Base-by-base conservation (phyloP, 2,797 vertebrate species). In the Micropoecilia bifurca region DNA sequence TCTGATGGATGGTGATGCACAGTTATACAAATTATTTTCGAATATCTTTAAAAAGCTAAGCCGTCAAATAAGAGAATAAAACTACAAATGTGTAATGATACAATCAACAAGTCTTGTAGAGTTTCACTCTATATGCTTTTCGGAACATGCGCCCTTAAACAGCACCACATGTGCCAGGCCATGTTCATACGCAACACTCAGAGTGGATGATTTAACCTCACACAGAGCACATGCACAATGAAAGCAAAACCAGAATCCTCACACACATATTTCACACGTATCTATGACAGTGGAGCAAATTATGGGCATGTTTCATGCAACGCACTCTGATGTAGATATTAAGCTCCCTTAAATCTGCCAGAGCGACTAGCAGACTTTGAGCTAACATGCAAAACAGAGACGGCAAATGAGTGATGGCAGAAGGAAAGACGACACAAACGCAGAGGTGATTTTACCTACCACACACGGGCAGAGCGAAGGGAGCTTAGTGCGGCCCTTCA, bases 391-490 rank as follows among this genome's bases (percentile, higher is more conserved):
- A 91, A 92, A 91, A 92, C 88, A 87, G 88, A 90, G 83, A 89
- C 82, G 90, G 86, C 87, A 80, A 84, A 85, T 85, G 91, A 90
- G 86, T 88, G 83, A 94, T 87, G 87, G 91, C 89, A 88, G 48
- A 88, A 84, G 94, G 89, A 92, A 93, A 92, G 91, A 92, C 85
- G 91, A 94, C 83, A 90, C 75, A 77, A 84, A 89, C 88, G 71
- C 85, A 90, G 91, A 94, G 90, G 91, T 93, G 91, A 77, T 93
- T 94, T 88, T 95, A 97, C 97, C 94, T 98, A 98, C 97, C 97
- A 97, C 97, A 95, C 97, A 98, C 91, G 97, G 96, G 94, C 97
- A 98, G 95, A 98, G 96, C 89, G 96, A 97, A 95, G 97, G 96
- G 92, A 98, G 96, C 95, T 96, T 97, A 94, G 96, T 95, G 95